Evolutionary conservation across 2,113 vertebrate genomes (phyloP), one percentile per base, ranked within the genome.

Genomic region (Chelonoidis abingdonii): DNA sequence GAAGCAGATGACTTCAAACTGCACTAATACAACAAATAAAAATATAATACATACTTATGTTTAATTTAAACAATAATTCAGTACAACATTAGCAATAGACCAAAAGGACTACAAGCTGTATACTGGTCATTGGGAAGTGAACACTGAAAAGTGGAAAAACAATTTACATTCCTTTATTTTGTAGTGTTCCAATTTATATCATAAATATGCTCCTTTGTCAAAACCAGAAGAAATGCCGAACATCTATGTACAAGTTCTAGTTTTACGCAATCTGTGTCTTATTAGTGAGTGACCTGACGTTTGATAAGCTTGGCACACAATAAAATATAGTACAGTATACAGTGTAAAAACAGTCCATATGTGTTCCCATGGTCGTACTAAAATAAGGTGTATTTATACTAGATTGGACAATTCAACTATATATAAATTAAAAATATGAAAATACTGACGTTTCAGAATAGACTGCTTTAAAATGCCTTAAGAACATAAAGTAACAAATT

Each of bases 21-120:
- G 29, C 81, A 41, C 88, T 35, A 95, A 50, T 69, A 59, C 59
- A 27, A 65, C 57, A 31, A 78, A 82, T 38, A 78, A 38, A 10
- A 9, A 5, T 84, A 13, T 75, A 91, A 54, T 22, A 54, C 6
- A 75, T 85, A 86, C 79, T 95, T 95, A 87, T 57, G 41, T 47
- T 19, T 90, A 85, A 86, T 83, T 93, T 69, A 96, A 96, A 97
- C 83, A 76, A 79, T 59, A 57, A 52, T 94, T 93, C 83, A 95
- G 92, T 92, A 76, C 50, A 10, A 12, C 91, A 86, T 97, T 96
- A 90, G 49, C 91, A 95, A 93, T 87, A 91, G 86, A 27, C 49
- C 81, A 38, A 52, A 86, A 93, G 22, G 88, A 90, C 13, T 90
- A 94, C n/a, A 79, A 47, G 12, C 83, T 89, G 80, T 29, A 52